Base-by-base conservation (phyloP, 2,888 invertebrate genomes). In the Actias luna region DNA sequence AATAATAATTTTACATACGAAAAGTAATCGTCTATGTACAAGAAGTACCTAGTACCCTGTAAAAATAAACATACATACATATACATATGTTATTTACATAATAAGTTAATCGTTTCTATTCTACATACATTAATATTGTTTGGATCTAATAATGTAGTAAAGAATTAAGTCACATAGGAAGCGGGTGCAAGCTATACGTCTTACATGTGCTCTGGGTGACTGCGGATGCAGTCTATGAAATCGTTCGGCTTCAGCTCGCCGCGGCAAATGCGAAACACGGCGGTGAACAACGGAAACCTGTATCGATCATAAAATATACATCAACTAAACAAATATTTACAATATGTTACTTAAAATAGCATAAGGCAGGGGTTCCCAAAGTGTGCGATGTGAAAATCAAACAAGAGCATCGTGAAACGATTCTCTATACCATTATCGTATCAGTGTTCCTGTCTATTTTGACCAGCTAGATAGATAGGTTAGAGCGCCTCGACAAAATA, bases 171-270 rank as follows among this genome's bases (percentile, higher is more conserved):
- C 68, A 73, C 66, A 69, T 65, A 70, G 77, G 72, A 82, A 83
- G 83, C 80, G 75, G 76, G 74, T 76, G 74, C 68, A 79, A 71
- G 73, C 72, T 71, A 71, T 73, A 69, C 64, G 67, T 90, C 97
- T 97, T 97, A 99, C 98, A 97, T 97, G 95, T 99, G 99, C 91
- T 98, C 98, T 33, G 99, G 99, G 88, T 99, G 99, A 83, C 96
- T 95, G 86, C 98, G 96, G 89, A 99, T 96, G 91, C 97, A 97
- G 83, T 98, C 96, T 77, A 99, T 97, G 88, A 99, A 95, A 76
- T 97, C 95, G 62, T 90, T 87, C 2, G 98, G 95, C 77, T 95
- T 94, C 75, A 98, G 84, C 82, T 97, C 95, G 67, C 97, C 97
- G 67, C 94, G 94, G 88, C 99, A 99, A 82, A 99, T 99, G 84